A percentile compares a stretch with the other conserved stretches of the same genome.
phyloP scores from a whole-genome alignment of 2,113 vertebrate species.

The Corythoichthys haematopterus region DNA sequence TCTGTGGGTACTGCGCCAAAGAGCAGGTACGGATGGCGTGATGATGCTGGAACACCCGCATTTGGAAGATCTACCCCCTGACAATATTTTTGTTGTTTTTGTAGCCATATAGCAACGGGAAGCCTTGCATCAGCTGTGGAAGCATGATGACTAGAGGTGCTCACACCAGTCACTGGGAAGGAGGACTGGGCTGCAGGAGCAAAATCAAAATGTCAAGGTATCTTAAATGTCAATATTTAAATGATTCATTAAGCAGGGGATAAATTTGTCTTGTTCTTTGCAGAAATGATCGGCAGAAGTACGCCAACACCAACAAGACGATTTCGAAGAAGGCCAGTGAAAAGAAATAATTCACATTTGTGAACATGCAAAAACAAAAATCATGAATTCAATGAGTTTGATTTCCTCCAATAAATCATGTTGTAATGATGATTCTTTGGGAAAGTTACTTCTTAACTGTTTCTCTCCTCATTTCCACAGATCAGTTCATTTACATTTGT shows the following conservation, averaged over 20 bases:
- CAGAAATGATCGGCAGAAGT: constrained; percentile 79
- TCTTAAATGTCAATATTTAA: background rate
- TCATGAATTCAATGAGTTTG: constrained; percentile 19
- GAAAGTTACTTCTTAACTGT: background rate
- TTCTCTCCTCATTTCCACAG: background rate
- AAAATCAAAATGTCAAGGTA: constrained; percentile 76
- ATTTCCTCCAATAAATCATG: constrained; percentile 28
- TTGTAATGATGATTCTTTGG: constrained; percentile 18
- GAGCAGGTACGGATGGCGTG: constrained; percentile 65
- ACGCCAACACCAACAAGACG: constrained; percentile 69
- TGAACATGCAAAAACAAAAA: background rate
- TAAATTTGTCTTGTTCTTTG: constrained; percentile 12
- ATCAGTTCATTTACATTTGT: background rate
- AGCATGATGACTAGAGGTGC: constrained; percentile 71
- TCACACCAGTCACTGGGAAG: constrained; percentile 74
- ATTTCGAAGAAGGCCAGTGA: constrained; percentile 66
- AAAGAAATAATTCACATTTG: constrained; percentile 50
- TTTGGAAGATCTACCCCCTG: too few species aligned
- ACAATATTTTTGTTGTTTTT: background rate
- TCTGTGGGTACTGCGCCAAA: constrained; percentile 78
- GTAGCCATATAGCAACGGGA: constrained; percentile 70
- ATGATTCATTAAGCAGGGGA: background rate
- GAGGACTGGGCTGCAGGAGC: constrained; percentile 76
- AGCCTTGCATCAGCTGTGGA: constrained; percentile 72
- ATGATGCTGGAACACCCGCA: background rate